phyloP scores from a whole-genome alignment of 2,888 invertebrate species.

The Magallana nippona region DNA sequence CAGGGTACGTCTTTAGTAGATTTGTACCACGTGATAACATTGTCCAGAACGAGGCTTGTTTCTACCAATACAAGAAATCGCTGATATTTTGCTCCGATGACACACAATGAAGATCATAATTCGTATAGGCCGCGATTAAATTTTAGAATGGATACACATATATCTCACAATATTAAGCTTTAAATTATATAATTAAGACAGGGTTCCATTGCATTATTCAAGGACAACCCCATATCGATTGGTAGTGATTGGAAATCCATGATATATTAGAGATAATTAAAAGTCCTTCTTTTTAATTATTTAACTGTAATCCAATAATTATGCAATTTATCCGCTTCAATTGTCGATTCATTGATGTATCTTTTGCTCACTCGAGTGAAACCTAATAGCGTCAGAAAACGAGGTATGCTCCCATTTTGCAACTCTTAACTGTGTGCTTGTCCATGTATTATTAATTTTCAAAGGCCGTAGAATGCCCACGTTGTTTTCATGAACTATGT shows the following conservation, averaged over 20 bases:
- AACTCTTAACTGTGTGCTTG: too few relatives aligned
- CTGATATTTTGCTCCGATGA: constrained; percentile 11
- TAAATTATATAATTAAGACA: neutral
- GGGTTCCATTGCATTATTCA: neutral
- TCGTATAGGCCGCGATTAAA: neutral
- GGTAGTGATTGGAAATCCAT: neutral
- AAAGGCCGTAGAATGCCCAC: too few relatives aligned
- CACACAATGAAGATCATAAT: neutral
- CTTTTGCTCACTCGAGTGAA: neutral
- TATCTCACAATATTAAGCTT: neutral
- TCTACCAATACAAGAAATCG: neutral
- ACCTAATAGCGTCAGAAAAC: neutral
- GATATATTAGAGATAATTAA: neutral
- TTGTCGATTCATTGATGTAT: neutral
- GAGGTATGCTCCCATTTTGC: too few relatives aligned
- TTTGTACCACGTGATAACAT: neutral
- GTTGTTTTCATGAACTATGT: too few relatives aligned
- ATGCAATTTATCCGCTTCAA: neutral
- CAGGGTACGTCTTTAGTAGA: neutral
- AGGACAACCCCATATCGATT: neutral
- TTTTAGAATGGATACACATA: neutral
- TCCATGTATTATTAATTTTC: too few relatives aligned
- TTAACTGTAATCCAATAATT: neutral
- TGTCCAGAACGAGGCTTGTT: neutral
- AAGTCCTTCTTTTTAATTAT: neutral